phyloP scores from a whole-genome alignment of 2,797 vertebrate genomes.

The Microctenopoma steveboyesi region DNA sequence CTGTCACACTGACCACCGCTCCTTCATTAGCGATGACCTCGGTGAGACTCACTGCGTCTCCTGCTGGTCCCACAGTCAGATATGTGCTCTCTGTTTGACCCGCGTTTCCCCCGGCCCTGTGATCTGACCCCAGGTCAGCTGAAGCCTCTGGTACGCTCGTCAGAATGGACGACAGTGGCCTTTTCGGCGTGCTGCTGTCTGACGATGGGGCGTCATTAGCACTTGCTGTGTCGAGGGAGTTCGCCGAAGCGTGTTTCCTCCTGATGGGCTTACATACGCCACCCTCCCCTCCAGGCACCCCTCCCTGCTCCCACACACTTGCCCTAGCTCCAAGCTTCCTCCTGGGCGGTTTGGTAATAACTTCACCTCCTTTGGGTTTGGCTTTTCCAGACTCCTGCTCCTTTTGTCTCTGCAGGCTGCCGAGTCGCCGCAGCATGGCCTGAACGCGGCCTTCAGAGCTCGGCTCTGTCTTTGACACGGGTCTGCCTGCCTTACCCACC shows the following conservation, averaged over 20 bases:
- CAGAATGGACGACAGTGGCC: slow-evolving; percentile 78
- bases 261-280: slow-evolving; percentile 76
- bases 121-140: slow-evolving; percentile 48
- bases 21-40: slow-evolving; percentile 73
- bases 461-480: slow-evolving; percentile 69
- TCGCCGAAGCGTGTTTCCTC: slow-evolving; percentile 67
- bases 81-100: slow-evolving; percentile 70
- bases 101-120: slow-evolving; percentile 31
- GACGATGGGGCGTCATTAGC: slow-evolving; percentile 36
- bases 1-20: slow-evolving; percentile 45
- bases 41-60: slow-evolving; percentile 47
- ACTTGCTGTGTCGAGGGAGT: slow-evolving; percentile 46
- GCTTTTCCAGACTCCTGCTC: slow-evolving; percentile 73
- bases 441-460: slow-evolving; percentile 84
- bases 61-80: slow-evolving; percentile 72
- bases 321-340: slow-evolving; percentile 82
- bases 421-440: slow-evolving; percentile 87
- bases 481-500: slow-evolving; percentile 82
- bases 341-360: slow-evolving; percentile 87
- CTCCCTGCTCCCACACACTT: slow-evolving; percentile 79
- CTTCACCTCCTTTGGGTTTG: slow-evolving; percentile 72
- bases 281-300: slow-evolving; percentile 50
- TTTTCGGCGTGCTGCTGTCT: slow-evolving; percentile 69
- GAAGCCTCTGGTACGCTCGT: slow-evolving; percentile 67
- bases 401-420: slow-evolving; percentile 88